Conservation (phyloP, 2,113 vertebrate species). For the Rousettus leschenaultii region DNA sequence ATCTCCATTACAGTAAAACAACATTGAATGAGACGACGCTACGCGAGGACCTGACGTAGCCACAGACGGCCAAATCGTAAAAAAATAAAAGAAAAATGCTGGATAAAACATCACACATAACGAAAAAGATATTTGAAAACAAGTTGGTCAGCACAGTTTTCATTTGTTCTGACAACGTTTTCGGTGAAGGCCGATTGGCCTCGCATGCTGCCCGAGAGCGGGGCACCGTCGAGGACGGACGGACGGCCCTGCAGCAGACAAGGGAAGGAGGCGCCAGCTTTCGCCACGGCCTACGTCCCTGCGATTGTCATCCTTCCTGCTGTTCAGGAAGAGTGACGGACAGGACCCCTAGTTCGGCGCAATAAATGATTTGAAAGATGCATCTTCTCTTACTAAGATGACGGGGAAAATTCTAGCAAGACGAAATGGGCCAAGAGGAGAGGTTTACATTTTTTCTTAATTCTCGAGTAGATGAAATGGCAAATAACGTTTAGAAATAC, state of each 20-base stretch:
- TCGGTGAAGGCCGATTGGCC: not conserved
- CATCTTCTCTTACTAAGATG: not conserved
- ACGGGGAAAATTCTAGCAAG: not conserved
- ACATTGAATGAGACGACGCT: not conserved
- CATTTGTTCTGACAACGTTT: not conserved
- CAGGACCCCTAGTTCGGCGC: not conserved
- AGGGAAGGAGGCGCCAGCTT: not conserved
- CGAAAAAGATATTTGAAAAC: not conserved
- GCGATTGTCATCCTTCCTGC: not conserved
- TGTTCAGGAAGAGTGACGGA: not conserved
- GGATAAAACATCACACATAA: not conserved
- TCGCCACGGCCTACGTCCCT: not conserved
- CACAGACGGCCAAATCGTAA: not conserved
- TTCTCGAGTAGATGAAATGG: not conserved
- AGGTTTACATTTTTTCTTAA: not conserved
- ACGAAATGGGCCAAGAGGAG: not conserved
- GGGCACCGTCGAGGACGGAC: too few relatives aligned
- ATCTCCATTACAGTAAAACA: not conserved
- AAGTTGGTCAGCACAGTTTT: not conserved
- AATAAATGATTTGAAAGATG: not conserved
- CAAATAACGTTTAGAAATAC: not conserved
- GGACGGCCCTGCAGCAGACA: too few relatives aligned
- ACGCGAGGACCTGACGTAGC: not conserved
- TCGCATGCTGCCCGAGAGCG: not conserved
- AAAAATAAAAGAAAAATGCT: not conserved